Percentiles rank a stretch among this genome's conserved stretches.
These are phyloP conservation scores for Procambarus clarkii DNA, from an alignment of 1,140 invertebrate genomes.

Conservation along the genomic window DNA sequence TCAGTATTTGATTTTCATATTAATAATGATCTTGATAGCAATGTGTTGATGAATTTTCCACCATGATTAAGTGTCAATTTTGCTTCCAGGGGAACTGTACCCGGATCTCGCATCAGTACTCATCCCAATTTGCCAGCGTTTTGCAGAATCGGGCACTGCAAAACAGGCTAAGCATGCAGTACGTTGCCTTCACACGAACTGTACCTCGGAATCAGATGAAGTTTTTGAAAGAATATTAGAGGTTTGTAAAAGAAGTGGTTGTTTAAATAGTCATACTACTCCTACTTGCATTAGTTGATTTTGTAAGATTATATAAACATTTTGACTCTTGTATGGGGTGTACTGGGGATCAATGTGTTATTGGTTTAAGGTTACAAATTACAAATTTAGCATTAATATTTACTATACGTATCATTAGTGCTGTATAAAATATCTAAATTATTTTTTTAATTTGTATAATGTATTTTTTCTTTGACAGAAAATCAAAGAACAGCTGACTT, in stretches of 20 bases:
- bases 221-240: conserved; percentile 93
- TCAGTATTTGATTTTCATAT: background rate
- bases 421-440: background rate
- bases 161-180: conserved; percentile 98
- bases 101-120: conserved; percentile 84
- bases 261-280: background rate
- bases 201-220: conserved; percentile 84
- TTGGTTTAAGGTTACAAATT: no score
- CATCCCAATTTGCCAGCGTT: conserved; percentile 89
- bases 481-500: conserved; percentile 80
- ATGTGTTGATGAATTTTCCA: background rate
- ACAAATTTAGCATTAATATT: no score
- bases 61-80: background rate
- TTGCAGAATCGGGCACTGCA: conserved; percentile 90
- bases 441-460: background rate
- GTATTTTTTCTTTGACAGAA: conserved; percentile 74
- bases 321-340: no score
- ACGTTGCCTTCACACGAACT: conserved; percentile 89
- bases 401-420: no score
- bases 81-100: conserved; percentile 79
- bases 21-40: background rate
- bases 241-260: conserved; percentile 73
- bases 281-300: no score
- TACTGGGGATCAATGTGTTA: no score
- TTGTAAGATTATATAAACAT: no score